Percentiles rank a stretch among this genome's conserved stretches.
Conservation (phyloP, 1,140 invertebrate species). For the Diachasmimorpha longicaudata region DNA sequence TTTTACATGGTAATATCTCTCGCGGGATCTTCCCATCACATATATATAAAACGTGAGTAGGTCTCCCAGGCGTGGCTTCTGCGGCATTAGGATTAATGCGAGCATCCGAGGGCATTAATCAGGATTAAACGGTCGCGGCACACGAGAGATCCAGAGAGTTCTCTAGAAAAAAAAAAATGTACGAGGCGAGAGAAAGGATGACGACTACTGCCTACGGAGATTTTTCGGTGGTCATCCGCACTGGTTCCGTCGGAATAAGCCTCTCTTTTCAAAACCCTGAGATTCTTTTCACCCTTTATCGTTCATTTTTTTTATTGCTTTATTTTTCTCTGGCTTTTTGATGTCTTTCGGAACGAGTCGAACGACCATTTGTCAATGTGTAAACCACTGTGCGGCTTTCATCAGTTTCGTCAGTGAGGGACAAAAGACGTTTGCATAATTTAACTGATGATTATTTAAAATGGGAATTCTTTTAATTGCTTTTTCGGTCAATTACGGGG, state of each 20-base stretch:
- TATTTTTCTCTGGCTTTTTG: background rate
- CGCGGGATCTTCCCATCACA: background rate
- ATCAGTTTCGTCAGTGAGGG: background rate
- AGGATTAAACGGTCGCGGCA: conserved; percentile 52
- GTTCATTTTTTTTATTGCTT: background rate
- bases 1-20: background rate
- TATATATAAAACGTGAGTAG: conserved; percentile 2
- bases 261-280: background rate
- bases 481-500: too few species aligned
- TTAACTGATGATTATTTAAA: background rate
- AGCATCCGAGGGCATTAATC: conserved; percentile 59
- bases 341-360: background rate
- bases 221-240: background rate
- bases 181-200: background rate
- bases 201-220: background rate
- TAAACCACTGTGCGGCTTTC: background rate
- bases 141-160: background rate
- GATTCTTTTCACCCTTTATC: conserved; percentile 4
- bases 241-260: background rate
- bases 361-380: conserved; percentile 2
- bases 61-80: conserved; percentile 32
- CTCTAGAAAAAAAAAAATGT: background rate
- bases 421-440: background rate
- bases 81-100: conserved; percentile 55
- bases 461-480: background rate